Evolutionary conservation across 1,140 invertebrate species (phyloP).

Genomic region (Luehdorfia chinensis): DNA sequence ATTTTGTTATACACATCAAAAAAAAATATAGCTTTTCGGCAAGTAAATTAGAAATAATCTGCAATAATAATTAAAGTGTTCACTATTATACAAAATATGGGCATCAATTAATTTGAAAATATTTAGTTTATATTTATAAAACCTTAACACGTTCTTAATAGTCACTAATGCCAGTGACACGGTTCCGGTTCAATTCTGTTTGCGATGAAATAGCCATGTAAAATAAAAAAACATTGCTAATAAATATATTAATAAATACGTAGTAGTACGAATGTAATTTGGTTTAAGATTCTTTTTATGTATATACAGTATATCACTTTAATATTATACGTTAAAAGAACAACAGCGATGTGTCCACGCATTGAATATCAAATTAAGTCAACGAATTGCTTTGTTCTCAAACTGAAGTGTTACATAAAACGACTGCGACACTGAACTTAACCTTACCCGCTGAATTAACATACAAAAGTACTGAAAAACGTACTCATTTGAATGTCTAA

Average conservation of each 20-base stretch:
- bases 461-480: conserved; percentile 73
- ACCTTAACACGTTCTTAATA: conserved; percentile 58
- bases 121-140: conserved; percentile 41
- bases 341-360: background rate
- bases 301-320: too few species aligned
- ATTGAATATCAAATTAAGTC: conserved; percentile 7
- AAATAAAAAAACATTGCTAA: background rate
- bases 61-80: too few species aligned
- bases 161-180: conserved; percentile 41
- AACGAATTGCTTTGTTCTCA: conserved; percentile 26
- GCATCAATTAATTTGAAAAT: conserved; percentile 26
- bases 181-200: conserved; percentile 38
- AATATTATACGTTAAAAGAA: background rate
- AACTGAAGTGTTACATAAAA: conserved; percentile 36
- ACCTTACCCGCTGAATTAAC: conserved; percentile 62
- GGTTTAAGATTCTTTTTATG: too few species aligned
- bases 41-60: too few species aligned
- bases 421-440: conserved; percentile 67
- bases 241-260: too few species aligned
- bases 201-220: conserved; percentile 28
- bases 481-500: conserved; percentile 66
- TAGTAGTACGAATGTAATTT: too few species aligned
- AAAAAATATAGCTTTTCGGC: too few species aligned
- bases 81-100: conserved; percentile 15
- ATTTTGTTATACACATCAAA: too few species aligned